These are phyloP conservation scores for Dendrocincla fuliginosa DNA, from an alignment of 2,797 vertebrate genomes.

Conservation along the genomic window DNA sequence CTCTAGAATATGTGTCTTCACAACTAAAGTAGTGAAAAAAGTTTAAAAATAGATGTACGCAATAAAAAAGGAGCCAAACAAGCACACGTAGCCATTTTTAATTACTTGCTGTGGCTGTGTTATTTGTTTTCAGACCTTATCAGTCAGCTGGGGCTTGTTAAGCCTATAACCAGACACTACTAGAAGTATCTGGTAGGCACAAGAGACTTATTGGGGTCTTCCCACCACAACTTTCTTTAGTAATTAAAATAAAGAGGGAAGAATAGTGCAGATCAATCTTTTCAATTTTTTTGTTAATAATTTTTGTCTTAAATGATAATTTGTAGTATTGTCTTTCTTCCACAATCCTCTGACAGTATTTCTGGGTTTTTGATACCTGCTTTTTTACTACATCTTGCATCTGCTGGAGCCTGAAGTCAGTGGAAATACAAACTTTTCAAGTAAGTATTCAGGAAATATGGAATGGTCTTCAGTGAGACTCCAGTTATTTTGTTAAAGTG, in stretches of 20 bases:
- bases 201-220: background rate
- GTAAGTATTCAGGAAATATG: background rate
- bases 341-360: background rate
- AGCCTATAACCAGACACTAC: background rate
- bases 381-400: background rate
- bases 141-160: background rate
- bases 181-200: background rate
- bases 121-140: background rate
- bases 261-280: background rate
- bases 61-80: background rate
- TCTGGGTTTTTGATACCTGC: background rate
- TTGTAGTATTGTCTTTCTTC: background rate
- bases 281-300: background rate
- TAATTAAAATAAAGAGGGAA: background rate
- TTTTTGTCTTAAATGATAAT: background rate
- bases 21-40: background rate
- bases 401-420: background rate
- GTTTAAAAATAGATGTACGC: background rate
- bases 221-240: accelerated
- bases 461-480: background rate
- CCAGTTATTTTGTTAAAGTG: background rate
- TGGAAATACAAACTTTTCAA: background rate
- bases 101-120: background rate
- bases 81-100: background rate
- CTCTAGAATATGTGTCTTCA: background rate